These are phyloP conservation scores for Argopecten irradians DNA, from an alignment of 1,140 invertebrate genomes.

Conservation along the genomic window DNA sequence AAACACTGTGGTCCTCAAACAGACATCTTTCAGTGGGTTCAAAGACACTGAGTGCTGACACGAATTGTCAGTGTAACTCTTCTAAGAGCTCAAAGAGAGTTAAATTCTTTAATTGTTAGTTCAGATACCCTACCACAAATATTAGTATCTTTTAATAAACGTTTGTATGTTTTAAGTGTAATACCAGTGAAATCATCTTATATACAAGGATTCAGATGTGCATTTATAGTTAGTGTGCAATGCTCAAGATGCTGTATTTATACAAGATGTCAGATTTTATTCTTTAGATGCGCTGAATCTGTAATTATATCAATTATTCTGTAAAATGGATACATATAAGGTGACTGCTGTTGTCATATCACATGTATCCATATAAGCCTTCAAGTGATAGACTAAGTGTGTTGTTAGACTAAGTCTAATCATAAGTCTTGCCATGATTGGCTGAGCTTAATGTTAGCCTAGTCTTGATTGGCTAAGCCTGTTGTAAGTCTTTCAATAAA, in stretches of 20 bases:
- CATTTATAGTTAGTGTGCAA: conserved; percentile 9
- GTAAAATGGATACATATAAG: neutral
- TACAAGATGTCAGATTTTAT: neutral
- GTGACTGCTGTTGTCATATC: neutral
- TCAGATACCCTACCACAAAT: neutral
- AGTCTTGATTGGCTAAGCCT: neutral
- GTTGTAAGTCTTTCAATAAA: too few relatives aligned
- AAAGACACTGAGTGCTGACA: conserved; percentile 67
- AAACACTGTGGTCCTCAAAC: conserved; percentile 58
- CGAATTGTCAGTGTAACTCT: neutral
- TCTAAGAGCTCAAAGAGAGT: neutral
- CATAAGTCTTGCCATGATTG: neutral
- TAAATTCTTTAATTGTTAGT: neutral
- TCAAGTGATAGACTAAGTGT: neutral
- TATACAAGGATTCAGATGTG: neutral
- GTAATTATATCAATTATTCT: neutral
- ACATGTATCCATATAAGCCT: neutral
- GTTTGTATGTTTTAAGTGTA: neutral
- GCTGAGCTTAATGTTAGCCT: neutral
- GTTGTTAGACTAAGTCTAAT: too few relatives aligned
- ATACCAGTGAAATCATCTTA: neutral
- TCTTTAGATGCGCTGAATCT: neutral
- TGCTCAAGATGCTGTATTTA: conserved; percentile 11
- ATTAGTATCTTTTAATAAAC: neutral
- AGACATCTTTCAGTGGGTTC: conserved; percentile 43